A percentile compares a stretch with the other conserved stretches of the same genome.
These are phyloP conservation scores for Oreocharis arfaki DNA, from an alignment of 2,113 vertebrate genomes.

Conservation along the genomic window DNA sequence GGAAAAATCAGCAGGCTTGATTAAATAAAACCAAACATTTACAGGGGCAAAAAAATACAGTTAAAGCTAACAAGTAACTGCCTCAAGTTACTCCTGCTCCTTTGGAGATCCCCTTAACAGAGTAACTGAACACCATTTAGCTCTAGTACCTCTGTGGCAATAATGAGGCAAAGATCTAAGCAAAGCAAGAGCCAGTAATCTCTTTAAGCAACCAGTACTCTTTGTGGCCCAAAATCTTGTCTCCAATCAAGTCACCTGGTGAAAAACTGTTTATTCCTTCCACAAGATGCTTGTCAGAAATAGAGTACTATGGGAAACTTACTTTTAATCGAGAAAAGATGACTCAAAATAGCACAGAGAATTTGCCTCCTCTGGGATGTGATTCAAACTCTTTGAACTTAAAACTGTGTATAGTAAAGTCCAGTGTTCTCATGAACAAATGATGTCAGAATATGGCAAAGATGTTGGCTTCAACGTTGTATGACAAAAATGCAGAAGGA, in stretches of 20 bases:
- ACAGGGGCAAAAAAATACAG: not conserved
- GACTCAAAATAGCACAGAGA: not conserved
- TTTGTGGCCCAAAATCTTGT: not conserved
- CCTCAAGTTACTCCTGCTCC: not conserved
- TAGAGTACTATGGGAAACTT: not conserved
- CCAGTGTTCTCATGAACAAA: not conserved
- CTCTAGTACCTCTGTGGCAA: not conserved
- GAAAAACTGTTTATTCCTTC: not conserved
- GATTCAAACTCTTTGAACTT: not conserved
- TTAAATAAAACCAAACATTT: not conserved
- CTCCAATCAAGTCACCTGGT: not conserved
- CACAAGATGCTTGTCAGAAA: not conserved
- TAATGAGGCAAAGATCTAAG: not conserved
- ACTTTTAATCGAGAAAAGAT: not conserved
- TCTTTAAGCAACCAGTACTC: not conserved
- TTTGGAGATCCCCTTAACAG: not conserved
- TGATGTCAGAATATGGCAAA: not conserved
- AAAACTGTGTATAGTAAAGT: not conserved
- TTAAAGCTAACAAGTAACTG: not conserved
- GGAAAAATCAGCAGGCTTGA: not conserved
- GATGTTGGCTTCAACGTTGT: not conserved
- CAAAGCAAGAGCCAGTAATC: not conserved
- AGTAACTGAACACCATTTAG: not conserved
- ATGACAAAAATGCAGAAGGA: not conserved
- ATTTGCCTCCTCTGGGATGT: not conserved